Evolutionary conservation across 2,113 vertebrate genomes (phyloP), one percentile per base, ranked within the genome.

Genomic region (Chlamydotis undulata): DNA sequence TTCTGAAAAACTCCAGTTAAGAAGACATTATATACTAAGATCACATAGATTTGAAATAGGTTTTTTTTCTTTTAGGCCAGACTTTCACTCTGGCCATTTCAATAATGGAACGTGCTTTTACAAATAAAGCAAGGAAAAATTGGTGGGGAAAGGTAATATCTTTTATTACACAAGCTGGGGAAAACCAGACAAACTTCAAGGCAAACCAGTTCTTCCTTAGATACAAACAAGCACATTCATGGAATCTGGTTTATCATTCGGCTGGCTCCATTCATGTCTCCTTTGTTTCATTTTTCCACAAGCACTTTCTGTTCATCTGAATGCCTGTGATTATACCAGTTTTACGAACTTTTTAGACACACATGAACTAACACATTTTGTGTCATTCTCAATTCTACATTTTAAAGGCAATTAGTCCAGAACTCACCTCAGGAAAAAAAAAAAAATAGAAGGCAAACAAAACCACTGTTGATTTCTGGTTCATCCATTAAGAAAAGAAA

Each of bases 221-320:
- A 68, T 31, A 43, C 21, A 85, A 93, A 41, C 57, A 86, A 91
- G 55, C 16, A 84, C 28, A 35, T 82, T 69, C 53, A 79, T 83
- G 87, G 93, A 82, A 70, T 91, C 55, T 76, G 50, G 9, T 71
- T 87, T 60, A 93, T 93, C 57, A 60, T 91, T 76, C n/a, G 67
- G 31, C 59, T 90, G 67, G 14, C 61, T 95, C 78, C 1, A 1
- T 83, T 85, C 25, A 3, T 45, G 22, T 68, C 65, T 93, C 37
- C 23, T 87, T 49, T 68, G 45, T 82, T 94, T 90, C 19, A 19
- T 91, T 78, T 92, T 84, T 82, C 61, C 73, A 75, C 37, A 56
- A 81, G 28, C 15, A 65, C 23, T 79, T 82, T 95, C 61, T 86
- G 55, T 83, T 59, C 52, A 74, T 81, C 73, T 92, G 56, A 80